Base-by-base conservation (phyloP, 2,888 invertebrate species). In the Coremacera marginata region DNA sequence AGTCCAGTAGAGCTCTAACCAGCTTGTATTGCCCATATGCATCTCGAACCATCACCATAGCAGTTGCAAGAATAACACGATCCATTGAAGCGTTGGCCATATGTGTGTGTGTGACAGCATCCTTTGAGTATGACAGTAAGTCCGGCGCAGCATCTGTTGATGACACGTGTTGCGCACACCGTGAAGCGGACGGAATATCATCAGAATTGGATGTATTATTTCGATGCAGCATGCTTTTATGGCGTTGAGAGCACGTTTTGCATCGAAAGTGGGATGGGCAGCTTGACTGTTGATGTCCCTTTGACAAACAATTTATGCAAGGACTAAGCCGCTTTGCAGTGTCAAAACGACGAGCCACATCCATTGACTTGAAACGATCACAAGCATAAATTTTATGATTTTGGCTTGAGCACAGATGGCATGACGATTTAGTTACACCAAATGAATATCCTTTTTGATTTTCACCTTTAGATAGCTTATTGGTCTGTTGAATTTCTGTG, bases 21-120 rank as follows among this genome's bases (percentile, higher is more conserved):
- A 80, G 25, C 49, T 73, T 63, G 16, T 77, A 78, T 4, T 37
- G 34, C 14, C 75, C 77, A 19, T 55, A 25, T 9, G 71, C 60
- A 55, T 81, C 76, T 3, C 75, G 73, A 25, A 81, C 78, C 0
- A 76, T 31, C 49, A 81, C 74, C 57, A 79, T 25, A 14, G 82
- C 80, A 7, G 79, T 82, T n/a, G 79, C 81, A 14, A 81, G 72
- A 9, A 82, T 70, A 0, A 81, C 51, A 14, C 75, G 55, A 49
- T 76, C 68, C 11, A 16, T 31, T 25, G 77, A 74, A 8, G 68
- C 77, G 49, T 70, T 72, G 11, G 77, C 22, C 51, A 79, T 44
- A 49, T 78, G 77, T 2, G 76, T 72, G 70, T 79, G 77, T 70
- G 60, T 31, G 27, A 52, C 27, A 44, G 34, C 67, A 19, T 52